These are phyloP conservation scores for Laodelphax striatellus DNA, from an alignment of 1,140 invertebrate species.

Conservation along the genomic window DNA sequence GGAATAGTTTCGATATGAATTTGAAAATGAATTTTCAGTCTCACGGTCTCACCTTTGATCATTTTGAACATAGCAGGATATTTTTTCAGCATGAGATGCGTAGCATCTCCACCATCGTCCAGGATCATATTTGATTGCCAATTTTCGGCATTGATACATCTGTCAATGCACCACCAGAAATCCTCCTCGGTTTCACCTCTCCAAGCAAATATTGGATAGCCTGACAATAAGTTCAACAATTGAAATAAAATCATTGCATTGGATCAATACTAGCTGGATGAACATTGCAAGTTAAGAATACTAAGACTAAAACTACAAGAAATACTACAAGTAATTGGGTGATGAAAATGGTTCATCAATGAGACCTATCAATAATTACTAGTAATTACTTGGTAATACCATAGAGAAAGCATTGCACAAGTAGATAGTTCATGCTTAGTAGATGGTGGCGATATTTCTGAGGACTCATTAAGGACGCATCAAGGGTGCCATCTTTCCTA, in stretches of 20 bases:
- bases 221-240: constrained; percentile 26
- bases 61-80: constrained; percentile 90
- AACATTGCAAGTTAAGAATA: background rate
- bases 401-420: too few species aligned
- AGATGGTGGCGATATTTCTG: too few species aligned
- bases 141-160: constrained; percentile 77
- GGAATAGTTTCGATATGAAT: too few species aligned
- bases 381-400: too few species aligned
- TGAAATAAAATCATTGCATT: background rate
- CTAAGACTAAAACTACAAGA: background rate
- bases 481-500: too few species aligned
- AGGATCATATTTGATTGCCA: constrained; percentile 99
- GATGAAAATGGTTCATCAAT: background rate
- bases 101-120: constrained; percentile 95
- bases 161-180: constrained; percentile 99
- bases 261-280: too few species aligned
- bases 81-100: constrained; percentile 93
- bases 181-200: constrained; percentile 92
- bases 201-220: constrained; percentile 88
- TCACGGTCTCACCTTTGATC: constrained; percentile 78
- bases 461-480: too few species aligned
- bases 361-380: too few species aligned
- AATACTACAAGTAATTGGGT: background rate
- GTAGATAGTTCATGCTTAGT: too few species aligned
- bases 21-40: background rate